These are phyloP conservation scores for Paratilapia polleni DNA, from an alignment of 2,113 vertebrate genomes.

Conservation along the genomic window DNA sequence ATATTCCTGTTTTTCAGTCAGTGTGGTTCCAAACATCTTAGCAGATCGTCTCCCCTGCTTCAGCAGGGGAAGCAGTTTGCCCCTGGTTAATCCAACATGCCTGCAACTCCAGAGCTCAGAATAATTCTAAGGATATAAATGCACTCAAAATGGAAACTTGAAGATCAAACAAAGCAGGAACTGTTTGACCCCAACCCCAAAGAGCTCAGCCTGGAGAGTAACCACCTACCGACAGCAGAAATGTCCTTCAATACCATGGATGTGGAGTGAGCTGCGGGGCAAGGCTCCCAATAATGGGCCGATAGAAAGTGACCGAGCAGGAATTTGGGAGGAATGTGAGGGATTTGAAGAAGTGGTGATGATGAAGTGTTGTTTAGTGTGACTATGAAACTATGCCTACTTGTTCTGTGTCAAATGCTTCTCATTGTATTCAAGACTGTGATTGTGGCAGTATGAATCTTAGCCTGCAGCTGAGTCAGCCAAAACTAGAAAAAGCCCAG, in stretches of 20 bases:
- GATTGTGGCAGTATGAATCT: background rate
- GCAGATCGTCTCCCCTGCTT: no score
- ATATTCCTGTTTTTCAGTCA: conserved; percentile 6
- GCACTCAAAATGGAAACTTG: background rate
- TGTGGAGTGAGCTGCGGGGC: background rate
- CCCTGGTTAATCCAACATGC: background rate
- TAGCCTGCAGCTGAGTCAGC: background rate
- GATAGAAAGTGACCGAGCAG: conserved; percentile 37
- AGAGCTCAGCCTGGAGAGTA: background rate
- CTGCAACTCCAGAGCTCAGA: background rate
- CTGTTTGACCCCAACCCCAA: background rate
- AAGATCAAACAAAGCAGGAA: background rate
- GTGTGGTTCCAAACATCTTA: background rate
- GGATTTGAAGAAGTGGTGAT: conserved; percentile 23
- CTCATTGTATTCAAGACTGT: conserved; percentile 24
- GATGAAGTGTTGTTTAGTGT: background rate
- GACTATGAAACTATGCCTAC: conserved; percentile 1
- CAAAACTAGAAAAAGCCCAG: background rate
- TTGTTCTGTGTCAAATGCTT: conserved; percentile 39
- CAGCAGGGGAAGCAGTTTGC: background rate
- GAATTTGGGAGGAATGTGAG: conserved; percentile 52
- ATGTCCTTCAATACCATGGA: background rate
- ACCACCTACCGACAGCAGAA: background rate
- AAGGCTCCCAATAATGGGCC: conserved; percentile 8
- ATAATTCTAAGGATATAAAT: background rate